Base-by-base conservation (phyloP, 2,113 vertebrate species). In the Ciconia boyciana region DNA sequence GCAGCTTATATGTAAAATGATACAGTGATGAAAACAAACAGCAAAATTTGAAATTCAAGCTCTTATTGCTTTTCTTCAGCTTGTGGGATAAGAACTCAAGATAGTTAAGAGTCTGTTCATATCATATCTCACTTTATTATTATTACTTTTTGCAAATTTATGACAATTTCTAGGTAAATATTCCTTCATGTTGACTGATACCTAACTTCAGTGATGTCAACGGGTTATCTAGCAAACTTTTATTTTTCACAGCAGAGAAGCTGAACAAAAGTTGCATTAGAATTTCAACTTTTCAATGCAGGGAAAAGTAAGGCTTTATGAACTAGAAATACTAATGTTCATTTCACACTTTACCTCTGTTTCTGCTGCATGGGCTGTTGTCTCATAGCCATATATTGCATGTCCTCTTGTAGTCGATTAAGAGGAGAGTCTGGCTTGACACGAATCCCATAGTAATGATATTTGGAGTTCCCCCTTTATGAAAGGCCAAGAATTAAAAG, bases 311-410 rank as follows among this genome's bases (percentile, higher is more conserved):
- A 89, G 15, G 31, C 7, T 16, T 62, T 61, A 87, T 39, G 51
- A 57, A 78, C 4, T 14, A 71, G 22, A 81, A 90, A 51, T 26
- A 54, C 29, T 14, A 74, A 4, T n/a, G 22, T 46, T 46, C 36
- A 83, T 34, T 64, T 72, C 77, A 71, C 55, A 69, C 62, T 85
- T 79, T 96, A 99, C 98, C 98, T 98, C 96, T 98, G 98, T 93
- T 99, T 99, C 96, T 99, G 98, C 78, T 98, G 98, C 98, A 99
- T 98, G 96, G 98, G 98, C 76, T 99, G 98, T 16, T 99, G 98
- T 95, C 98, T 97, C 98, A 99, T 98, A 90, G 98, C 98, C 98
- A 98, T 98, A 94, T 99, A 98, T 98, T 99, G 98, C 98, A 98
- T 98, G 96, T 99, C 98, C 96, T 99, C 98, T 94, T 99, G 98